Evolutionary conservation across 2,113 vertebrate genomes (phyloP).

Genomic region (Chaetura pelagica): DNA sequence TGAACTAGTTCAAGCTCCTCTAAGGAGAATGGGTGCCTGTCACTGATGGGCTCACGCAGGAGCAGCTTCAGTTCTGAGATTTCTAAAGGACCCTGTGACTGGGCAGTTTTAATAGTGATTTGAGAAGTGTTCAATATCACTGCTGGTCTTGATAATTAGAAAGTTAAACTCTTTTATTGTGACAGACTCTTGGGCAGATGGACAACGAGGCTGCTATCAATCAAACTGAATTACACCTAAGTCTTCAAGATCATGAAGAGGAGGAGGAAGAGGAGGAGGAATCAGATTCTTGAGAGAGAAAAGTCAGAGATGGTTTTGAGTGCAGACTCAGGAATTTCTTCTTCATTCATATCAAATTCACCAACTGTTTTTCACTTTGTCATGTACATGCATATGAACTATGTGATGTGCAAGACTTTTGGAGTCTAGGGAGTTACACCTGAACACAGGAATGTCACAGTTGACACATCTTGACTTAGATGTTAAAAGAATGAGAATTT

Average conservation of each 20-base stretch:
- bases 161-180: not conserved
- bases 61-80: not conserved
- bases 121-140: fast-evolving
- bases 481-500: not conserved
- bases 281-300: conserved; percentile 70
- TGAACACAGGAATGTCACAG: fast-evolving
- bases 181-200: conserved; percentile 72
- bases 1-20: not conserved
- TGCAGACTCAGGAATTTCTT: conserved; percentile 28
- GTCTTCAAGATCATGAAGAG: conserved; percentile 56
- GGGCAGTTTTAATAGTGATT: not conserved
- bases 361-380: not conserved
- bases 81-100: not conserved
- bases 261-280: conserved; percentile 79
- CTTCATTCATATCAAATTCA: not conserved
- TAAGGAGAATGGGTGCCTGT: fast-evolving
- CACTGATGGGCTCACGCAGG: not conserved
- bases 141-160: not conserved
- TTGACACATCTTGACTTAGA: not conserved
- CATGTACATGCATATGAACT: not conserved
- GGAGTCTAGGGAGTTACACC: not conserved
- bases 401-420: fast-evolving
- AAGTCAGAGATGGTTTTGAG: not conserved
- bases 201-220: conserved; percentile 84
- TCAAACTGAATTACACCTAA: conserved; percentile 78